Percentiles rank a stretch among this genome's conserved stretches.
Evolutionary conservation across 2,888 invertebrate species (phyloP).

Genomic region (Amphiduros pacificus): DNA sequence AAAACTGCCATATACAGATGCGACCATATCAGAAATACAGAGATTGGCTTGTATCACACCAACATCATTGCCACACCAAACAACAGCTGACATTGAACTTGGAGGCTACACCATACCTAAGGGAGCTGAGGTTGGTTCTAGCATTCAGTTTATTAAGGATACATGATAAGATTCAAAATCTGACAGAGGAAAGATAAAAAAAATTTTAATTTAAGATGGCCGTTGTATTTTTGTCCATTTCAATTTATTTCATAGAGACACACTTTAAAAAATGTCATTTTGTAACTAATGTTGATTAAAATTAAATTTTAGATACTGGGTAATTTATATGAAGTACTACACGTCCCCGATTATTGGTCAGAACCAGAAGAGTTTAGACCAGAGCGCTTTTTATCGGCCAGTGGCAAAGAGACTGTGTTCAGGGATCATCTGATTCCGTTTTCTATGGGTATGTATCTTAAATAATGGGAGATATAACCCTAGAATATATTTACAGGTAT

Average conservation of each 20-base stretch:
- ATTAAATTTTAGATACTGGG: constrained; percentile 17
- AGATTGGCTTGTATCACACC: constrained; percentile 32
- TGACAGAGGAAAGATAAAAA: too few relatives aligned
- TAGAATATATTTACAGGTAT: too few relatives aligned
- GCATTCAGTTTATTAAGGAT: too few relatives aligned
- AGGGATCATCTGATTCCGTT: constrained; percentile 1
- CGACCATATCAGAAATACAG: constrained; percentile 38
- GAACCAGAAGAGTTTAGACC: constrained; percentile 38
- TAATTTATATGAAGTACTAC: constrained; percentile 37
- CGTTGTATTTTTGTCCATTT: too few relatives aligned
- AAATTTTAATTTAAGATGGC: too few relatives aligned
- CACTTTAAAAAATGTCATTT: too few relatives aligned
- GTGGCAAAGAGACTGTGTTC: constrained; percentile 20
- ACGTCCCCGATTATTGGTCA: constrained; percentile 38
- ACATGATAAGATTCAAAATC: too few relatives aligned
- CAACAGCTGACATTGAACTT: constrained; percentile 33
- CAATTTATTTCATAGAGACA: too few relatives aligned
- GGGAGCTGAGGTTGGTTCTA: constrained; percentile 3
- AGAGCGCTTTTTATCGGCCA: constrained; percentile 38
- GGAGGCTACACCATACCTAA: constrained; percentile 6
- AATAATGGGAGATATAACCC: too few relatives aligned
- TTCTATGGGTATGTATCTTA: constrained; percentile 9
- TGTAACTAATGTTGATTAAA: too few relatives aligned
- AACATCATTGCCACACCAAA: constrained; percentile 31
- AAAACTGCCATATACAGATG: constrained; percentile 36